A percentile compares a stretch with the other conserved stretches of the same genome.
phyloP scores from a whole-genome alignment of 1,140 invertebrate species.

The Trichonephila clavipes region DNA sequence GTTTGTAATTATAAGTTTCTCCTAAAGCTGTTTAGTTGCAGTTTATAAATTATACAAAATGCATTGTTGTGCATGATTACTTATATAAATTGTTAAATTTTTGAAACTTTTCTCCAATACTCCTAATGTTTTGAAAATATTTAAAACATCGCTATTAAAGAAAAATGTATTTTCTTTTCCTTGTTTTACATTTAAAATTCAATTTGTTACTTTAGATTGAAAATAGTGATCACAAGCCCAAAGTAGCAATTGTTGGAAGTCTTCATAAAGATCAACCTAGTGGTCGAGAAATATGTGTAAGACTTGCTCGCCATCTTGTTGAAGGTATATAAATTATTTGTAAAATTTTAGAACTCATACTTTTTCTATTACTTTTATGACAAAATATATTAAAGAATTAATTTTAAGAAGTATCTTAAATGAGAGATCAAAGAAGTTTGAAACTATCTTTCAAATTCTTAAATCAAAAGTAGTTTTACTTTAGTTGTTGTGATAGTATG shows the following conservation, averaged over 20 bases:
- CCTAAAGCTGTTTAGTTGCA: no score
- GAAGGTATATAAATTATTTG: slow-evolving; percentile 80
- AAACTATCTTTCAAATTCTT: no score
- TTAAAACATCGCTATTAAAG: no score
- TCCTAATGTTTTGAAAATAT: background rate
- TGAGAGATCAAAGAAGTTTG: no score
- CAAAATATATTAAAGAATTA: no score
- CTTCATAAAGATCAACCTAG: slow-evolving; percentile 91
- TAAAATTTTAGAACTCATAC: background rate
- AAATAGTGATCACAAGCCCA: slow-evolving; percentile 77
- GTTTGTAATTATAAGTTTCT: background rate
- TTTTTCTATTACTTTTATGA: no score
- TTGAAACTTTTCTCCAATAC: background rate
- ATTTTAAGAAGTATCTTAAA: no score
- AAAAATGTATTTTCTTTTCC: no score
- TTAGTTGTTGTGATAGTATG: no score
- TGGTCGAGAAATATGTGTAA: slow-evolving; percentile 90
- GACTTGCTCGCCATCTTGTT: slow-evolving; percentile 90
- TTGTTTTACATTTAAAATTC: background rate
- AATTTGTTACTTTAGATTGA: slow-evolving; percentile 41
- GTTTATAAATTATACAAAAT: no score
- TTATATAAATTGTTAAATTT: background rate
- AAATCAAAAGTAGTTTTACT: no score
- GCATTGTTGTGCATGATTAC: no score
- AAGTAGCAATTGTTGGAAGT: slow-evolving; percentile 91